Evolutionary conservation across 1,140 invertebrate genomes (phyloP).

Genomic region (fruit fly (Drosophila melanogaster)): DNA sequence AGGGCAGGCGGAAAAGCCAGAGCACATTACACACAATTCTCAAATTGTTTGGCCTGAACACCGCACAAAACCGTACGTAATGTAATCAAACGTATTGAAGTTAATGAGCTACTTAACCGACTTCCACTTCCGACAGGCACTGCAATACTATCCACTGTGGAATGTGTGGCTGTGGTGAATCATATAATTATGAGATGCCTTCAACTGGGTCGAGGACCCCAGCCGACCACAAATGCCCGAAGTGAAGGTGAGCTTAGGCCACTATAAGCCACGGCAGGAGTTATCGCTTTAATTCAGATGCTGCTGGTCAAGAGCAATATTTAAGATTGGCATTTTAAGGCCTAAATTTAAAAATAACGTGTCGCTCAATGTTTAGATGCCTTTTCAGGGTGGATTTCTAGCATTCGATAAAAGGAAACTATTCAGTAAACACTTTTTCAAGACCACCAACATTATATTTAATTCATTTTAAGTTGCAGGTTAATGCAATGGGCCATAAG

Average conservation of each 20-base stretch:
- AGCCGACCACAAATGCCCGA: constrained; percentile 41
- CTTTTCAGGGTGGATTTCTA: too few relatives aligned
- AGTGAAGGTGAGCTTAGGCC: constrained; percentile 15
- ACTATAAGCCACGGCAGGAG: not conserved
- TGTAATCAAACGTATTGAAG: constrained; percentile 58
- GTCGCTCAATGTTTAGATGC: too few relatives aligned
- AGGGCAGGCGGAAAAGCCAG: not conserved
- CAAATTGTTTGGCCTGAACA: constrained; percentile 50
- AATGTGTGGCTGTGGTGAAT: constrained; percentile 13
- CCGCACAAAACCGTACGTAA: constrained; percentile 46
- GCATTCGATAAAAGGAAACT: not conserved
- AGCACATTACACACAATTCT: constrained; percentile 19
- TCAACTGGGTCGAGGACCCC: constrained; percentile 67
- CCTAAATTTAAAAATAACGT: too few relatives aligned
- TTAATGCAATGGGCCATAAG: constrained; percentile 47
- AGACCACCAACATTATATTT: not conserved
- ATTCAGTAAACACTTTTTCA: too few relatives aligned
- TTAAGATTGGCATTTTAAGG: not conserved
- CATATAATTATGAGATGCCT: constrained; percentile 33
- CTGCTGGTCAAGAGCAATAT: not conserved
- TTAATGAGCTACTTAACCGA: constrained; percentile 78
- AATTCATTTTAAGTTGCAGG: constrained; percentile 3
- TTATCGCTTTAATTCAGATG: not conserved
- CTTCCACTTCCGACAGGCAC: constrained; percentile 35
- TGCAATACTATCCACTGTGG: constrained; percentile 25